Percentiles rank a stretch among this genome's conserved stretches.
phyloP scores from a whole-genome alignment of 2,113 vertebrate genomes.

The Plecotus auritus region DNA sequence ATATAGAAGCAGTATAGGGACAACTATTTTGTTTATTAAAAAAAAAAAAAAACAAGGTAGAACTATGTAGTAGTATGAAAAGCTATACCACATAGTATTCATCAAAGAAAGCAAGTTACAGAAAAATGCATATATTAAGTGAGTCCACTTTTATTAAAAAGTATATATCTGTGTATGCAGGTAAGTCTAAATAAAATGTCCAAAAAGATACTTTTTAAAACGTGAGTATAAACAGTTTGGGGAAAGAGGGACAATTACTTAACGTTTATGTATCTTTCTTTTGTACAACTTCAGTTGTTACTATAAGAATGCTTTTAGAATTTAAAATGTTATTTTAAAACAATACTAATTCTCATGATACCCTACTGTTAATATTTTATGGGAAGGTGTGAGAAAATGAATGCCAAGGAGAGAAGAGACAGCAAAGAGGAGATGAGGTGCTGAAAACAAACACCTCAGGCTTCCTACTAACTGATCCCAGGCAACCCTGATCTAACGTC shows the following conservation, averaged over 20 bases:
- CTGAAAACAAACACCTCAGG: background rate
- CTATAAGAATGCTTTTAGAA: background rate
- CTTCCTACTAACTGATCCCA: background rate
- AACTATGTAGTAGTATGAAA: background rate
- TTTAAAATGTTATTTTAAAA: background rate
- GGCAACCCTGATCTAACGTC: background rate
- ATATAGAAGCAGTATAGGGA: background rate
- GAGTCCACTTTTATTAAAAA: background rate
- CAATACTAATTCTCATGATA: background rate
- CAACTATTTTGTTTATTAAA: background rate
- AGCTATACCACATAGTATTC: background rate
- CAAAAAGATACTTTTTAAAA: background rate
- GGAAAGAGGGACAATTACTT: background rate
- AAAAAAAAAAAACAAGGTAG: background rate
- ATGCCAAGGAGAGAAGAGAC: background rate
- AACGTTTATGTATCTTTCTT: background rate
- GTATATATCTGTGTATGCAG: background rate
- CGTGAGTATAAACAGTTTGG: background rate
- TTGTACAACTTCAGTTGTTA: background rate
- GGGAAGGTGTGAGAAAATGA: background rate
- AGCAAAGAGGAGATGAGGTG: background rate
- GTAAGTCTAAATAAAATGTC: background rate
- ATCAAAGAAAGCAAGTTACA: background rate
- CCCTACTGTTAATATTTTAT: background rate
- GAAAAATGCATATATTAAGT: conserved; percentile 15